Percentiles rank a stretch among this genome's conserved stretches.
phyloP scores from a whole-genome alignment of 2,888 invertebrate species.

The Agonum fuliginosum region DNA sequence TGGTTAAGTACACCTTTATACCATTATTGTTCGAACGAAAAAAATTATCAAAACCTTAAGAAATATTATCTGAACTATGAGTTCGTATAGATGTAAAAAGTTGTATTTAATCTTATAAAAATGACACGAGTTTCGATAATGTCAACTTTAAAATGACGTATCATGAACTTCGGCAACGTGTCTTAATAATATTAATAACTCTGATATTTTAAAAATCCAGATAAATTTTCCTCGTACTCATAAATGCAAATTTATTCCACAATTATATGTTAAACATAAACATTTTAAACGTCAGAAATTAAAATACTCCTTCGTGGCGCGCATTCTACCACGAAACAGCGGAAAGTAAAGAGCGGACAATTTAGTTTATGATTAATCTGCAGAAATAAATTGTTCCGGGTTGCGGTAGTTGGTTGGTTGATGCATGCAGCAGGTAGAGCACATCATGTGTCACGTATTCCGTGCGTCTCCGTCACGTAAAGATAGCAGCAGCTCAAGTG shows the following conservation, averaged over 20 bases:
- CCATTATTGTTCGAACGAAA: too few species aligned
- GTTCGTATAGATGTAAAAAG: too few species aligned
- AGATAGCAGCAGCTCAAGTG: constrained; percentile 4
- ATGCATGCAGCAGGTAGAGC: neutral
- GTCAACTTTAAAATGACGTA: too few species aligned
- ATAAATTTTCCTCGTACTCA: constrained; percentile 3
- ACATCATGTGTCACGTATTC: constrained; percentile 5
- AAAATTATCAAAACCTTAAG: too few species aligned
- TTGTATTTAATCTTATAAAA: too few species aligned
- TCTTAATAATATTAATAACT: too few species aligned
- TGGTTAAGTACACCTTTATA: too few species aligned
- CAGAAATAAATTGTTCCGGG: constrained; percentile 20
- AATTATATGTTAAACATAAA: constrained; percentile 13
- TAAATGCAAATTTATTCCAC: constrained; percentile 1
- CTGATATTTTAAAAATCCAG: neutral
- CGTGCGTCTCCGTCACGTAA: neutral
- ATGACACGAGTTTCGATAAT: too few species aligned
- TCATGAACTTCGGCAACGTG: too few species aligned
- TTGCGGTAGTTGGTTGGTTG: neutral
- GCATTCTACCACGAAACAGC: neutral
- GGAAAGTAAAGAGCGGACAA: neutral
- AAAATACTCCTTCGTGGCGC: neutral
- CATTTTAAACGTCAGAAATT: constrained; percentile 3
- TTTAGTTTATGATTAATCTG: constrained; percentile 23
- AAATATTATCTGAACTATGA: too few species aligned